Conservation (phyloP, 2,797 vertebrate genomes). For the Morus bassanus region DNA sequence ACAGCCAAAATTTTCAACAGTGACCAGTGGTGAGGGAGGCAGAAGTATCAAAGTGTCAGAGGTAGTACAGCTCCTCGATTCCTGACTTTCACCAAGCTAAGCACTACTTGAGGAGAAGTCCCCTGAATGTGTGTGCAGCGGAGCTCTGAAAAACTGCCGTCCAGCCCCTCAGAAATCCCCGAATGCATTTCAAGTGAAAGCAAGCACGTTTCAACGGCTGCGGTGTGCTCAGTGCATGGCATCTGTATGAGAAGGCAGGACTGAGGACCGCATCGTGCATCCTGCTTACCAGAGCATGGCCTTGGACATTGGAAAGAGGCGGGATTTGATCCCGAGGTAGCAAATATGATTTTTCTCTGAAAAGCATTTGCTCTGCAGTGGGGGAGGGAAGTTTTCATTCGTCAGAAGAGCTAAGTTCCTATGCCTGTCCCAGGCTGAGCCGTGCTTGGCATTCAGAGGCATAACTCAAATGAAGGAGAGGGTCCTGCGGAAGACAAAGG, state of each 20-base stretch:
- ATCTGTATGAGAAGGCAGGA: neutral
- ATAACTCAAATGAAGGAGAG: neutral
- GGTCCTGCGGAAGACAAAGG: neutral
- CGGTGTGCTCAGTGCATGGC: fast-evolving
- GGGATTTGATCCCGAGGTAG: neutral
- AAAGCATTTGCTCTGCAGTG: neutral
- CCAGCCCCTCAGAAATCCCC: neutral
- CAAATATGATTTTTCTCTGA: neutral
- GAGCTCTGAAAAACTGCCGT: neutral
- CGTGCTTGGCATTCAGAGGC: neutral
- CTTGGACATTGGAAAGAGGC: neutral
- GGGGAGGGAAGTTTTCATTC: neutral
- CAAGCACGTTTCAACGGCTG: neutral
- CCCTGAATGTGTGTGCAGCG: neutral
- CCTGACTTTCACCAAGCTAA: neutral
- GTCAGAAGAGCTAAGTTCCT: too few relatives aligned
- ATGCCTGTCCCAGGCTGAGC: neutral
- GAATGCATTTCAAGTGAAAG: neutral
- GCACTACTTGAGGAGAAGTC: neutral
- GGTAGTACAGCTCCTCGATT: neutral
- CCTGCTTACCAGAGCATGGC: neutral
- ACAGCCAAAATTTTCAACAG: neutral
- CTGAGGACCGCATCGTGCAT: neutral
- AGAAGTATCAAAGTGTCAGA: neutral
- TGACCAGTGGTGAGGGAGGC: neutral